Conservation (phyloP, 1,140 invertebrate species). For the Drosophila serrata region DNA sequence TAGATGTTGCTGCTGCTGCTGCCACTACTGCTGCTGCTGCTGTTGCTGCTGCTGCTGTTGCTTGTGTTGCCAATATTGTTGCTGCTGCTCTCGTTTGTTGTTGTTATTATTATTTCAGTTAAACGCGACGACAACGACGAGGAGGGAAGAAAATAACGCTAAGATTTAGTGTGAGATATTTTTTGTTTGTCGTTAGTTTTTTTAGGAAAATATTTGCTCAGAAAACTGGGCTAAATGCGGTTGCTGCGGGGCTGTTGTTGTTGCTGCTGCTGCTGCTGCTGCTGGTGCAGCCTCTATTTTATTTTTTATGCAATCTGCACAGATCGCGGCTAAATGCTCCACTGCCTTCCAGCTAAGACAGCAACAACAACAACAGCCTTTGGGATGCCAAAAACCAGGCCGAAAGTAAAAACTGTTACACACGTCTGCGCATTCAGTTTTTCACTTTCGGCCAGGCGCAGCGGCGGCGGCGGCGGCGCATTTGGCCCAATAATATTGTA, state of each 20-base stretch:
- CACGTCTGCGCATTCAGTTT: conserved; percentile 79
- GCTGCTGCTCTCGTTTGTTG: conserved; percentile 16
- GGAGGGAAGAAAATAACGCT: conserved; percentile 42
- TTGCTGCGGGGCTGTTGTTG: conserved; percentile 31
- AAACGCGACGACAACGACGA: conserved; percentile 48
- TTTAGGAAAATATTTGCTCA: conserved; percentile 52
- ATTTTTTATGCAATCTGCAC: conserved; percentile 71
- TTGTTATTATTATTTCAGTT: conserved; percentile 42
- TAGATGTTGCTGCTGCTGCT: conserved; percentile 34
- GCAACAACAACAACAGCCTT: conserved; percentile 24
- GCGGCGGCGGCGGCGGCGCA: conserved; percentile 21
- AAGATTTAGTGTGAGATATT: conserved; percentile 52
- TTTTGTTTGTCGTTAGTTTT: conserved; percentile 41
- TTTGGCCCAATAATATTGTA: conserved; percentile 35
- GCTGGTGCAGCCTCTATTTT: conserved; percentile 51
- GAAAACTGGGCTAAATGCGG: conserved; percentile 58
- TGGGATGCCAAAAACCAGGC: conserved; percentile 61
- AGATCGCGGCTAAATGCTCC: conserved; percentile 62
- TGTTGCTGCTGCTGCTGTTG: conserved; percentile 14
- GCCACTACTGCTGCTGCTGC: conserved; percentile 7
- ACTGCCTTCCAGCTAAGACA: conserved; percentile 36
- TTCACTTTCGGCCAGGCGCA: conserved; percentile 68
- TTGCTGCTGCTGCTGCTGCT: conserved; percentile 14
- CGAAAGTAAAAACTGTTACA: conserved; percentile 79
- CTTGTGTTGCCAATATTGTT: conserved; percentile 4